Percentiles rank a stretch among this genome's conserved stretches.
phyloP scores from a whole-genome alignment of 1,140 invertebrate species.

The Camponotus pennsylvanicus region DNA sequence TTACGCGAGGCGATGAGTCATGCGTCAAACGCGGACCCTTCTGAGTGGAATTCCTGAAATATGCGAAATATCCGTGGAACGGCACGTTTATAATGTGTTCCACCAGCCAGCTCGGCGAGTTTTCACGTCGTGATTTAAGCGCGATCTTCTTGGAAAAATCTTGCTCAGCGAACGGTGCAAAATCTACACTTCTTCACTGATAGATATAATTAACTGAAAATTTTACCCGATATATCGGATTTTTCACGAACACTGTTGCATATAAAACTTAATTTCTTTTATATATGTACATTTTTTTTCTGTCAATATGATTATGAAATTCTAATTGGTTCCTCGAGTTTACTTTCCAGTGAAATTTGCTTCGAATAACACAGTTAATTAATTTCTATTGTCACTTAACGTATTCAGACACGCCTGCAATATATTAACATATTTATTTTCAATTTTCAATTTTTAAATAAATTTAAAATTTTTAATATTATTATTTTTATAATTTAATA shows the following conservation, averaged over 20 bases:
- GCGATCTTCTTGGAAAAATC: constrained; percentile 45
- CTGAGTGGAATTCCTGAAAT: constrained; percentile 75
- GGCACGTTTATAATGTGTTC: constrained; percentile 72
- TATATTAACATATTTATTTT: not conserved
- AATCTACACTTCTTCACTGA: not conserved
- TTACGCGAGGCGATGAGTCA: constrained; percentile 63
- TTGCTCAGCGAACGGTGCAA: constrained; percentile 23
- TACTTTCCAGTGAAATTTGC: not conserved
- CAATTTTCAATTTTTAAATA: too few relatives aligned
- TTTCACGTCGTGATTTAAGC: constrained; percentile 65
- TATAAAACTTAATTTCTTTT: too few relatives aligned
- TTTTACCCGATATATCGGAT: not conserved
- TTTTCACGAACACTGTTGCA: not conserved
- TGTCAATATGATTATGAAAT: too few relatives aligned
- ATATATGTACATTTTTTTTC: not conserved
- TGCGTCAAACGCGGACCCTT: constrained; percentile 71
- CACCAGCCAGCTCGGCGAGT: constrained; percentile 47
- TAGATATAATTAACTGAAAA: constrained; percentile 37
- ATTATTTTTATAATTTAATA: too few relatives aligned
- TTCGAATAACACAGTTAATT: too few relatives aligned
- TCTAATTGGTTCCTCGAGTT: too few relatives aligned
- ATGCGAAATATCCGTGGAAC: constrained; percentile 77
- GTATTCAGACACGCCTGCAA: not conserved
- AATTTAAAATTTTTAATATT: too few relatives aligned
- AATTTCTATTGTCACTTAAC: not conserved